phyloP scores from a whole-genome alignment of 64 coral and sea anemone species.

The Pachyseris speciosa region DNA sequence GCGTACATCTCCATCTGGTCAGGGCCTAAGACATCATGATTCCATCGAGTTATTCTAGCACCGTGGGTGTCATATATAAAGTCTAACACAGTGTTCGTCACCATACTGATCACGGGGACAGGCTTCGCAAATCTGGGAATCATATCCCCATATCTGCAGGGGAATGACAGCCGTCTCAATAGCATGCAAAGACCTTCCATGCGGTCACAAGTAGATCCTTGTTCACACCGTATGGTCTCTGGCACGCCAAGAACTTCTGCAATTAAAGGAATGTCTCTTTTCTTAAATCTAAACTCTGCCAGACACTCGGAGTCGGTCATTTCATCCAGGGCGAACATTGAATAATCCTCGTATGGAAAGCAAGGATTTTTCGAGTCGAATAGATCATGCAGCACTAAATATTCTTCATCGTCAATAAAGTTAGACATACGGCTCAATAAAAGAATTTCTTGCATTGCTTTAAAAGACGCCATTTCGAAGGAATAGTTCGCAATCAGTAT shows the following conservation, averaged over 20 bases:
- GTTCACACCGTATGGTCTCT: neutral
- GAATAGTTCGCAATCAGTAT: too few species aligned
- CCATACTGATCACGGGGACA: neutral
- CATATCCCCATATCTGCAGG: neutral
- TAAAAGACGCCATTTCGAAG: too few species aligned
- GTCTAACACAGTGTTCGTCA: neutral
- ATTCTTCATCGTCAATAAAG: slow-evolving; percentile 18
- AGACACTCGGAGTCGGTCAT: neutral
- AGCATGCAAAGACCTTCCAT: neutral
- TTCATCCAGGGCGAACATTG: neutral
- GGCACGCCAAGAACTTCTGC: neutral
- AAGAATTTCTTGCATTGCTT: too few species aligned
- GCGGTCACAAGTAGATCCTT: neutral
- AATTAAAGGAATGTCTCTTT: neutral
- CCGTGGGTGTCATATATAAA: neutral
- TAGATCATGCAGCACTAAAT: neutral
- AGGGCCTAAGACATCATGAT: neutral
- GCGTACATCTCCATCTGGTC: too few species aligned
- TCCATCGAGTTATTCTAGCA: neutral
- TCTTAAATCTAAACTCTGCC: neutral
- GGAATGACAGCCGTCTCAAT: neutral
- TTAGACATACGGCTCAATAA: too few species aligned
- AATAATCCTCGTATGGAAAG: slow-evolving; percentile 15
- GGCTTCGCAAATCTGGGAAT: neutral
- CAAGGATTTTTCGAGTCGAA: slow-evolving; percentile 8